A percentile compares a stretch with the other conserved stretches of the same genome.
These are phyloP conservation scores for Furcula furcula DNA, from an alignment of 2,888 invertebrate genomes.

Conservation along the genomic window DNA sequence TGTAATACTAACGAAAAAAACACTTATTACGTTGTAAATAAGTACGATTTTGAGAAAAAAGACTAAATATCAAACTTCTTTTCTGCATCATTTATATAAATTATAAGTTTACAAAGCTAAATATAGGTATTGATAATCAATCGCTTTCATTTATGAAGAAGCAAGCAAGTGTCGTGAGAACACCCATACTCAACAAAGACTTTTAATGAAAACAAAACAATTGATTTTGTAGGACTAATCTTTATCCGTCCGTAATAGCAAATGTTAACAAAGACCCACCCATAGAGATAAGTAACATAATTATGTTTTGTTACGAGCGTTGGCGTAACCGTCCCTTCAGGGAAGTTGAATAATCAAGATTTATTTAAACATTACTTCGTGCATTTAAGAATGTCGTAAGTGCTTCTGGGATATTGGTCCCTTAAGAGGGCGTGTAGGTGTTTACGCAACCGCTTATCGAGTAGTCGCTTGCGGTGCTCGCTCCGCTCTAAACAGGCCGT, in stretches of 20 bases:
- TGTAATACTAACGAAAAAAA: too few relatives aligned
- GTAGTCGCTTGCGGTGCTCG: constrained; percentile 61
- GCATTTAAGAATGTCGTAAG: constrained; percentile 30
- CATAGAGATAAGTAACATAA: constrained; percentile 7
- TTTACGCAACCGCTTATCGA: constrained; percentile 74
- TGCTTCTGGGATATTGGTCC: constrained; percentile 41
- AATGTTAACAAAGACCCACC: neutral
- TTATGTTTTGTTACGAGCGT: constrained; percentile 24
- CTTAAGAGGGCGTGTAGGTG: constrained; percentile 62
- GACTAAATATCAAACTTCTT: too few relatives aligned
- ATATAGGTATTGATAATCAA: too few relatives aligned
- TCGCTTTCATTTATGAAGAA: too few relatives aligned
- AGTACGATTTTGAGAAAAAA: too few relatives aligned
- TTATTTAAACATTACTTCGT: constrained; percentile 39
- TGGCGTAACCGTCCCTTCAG: constrained; percentile 44
- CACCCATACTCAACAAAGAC: too few relatives aligned
- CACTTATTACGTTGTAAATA: too few relatives aligned
- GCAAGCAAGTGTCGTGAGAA: too few relatives aligned
- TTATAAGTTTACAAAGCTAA: too few relatives aligned
- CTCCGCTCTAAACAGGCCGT: constrained; percentile 63
- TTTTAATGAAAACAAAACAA: too few relatives aligned
- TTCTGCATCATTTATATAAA: too few relatives aligned
- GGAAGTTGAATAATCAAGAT: constrained; percentile 41
- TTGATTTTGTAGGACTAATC: neutral
- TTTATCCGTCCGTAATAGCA: neutral